A percentile compares a stretch with the other conserved stretches of the same genome.
Conservation (phyloP, 35 echinoderm and acorn worm species). For the Hemicentrotus pulcherrimus region DNA sequence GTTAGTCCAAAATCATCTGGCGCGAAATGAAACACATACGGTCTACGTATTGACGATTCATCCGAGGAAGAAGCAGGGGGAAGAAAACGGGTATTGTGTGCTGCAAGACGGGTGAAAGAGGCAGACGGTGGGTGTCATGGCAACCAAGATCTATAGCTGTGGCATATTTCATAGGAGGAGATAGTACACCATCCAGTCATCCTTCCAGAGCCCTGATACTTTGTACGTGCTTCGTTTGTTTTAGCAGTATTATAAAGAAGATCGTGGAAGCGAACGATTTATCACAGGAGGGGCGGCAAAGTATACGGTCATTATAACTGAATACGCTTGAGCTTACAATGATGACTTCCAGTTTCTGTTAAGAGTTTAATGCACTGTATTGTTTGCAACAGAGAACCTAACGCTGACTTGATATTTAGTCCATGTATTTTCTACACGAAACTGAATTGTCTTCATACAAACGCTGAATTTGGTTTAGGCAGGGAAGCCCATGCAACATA, state of each 20-base stretch:
- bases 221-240: background rate
- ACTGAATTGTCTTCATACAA: too few relatives aligned
- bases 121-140: background rate
- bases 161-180: background rate
- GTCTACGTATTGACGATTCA: background rate
- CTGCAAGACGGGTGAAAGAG: background rate
- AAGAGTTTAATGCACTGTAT: too few relatives aligned
- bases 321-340: too few relatives aligned
- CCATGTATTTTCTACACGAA: background rate
- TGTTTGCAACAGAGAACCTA: too few relatives aligned
- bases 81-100: background rate
- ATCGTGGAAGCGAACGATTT: background rate
- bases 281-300: background rate
- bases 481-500: too few relatives aligned
- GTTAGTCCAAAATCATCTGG: background rate
- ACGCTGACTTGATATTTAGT: background rate
- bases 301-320: too few relatives aligned
- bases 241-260: background rate
- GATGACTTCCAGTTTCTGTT: too few relatives aligned
- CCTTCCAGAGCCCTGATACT: background rate
- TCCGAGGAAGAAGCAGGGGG: background rate
- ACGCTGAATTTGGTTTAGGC: too few relatives aligned
- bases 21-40: background rate
- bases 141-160: background rate
- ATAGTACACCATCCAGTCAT: background rate